Conservation (phyloP, 2,888 invertebrate species). For the Tromatobia lineatoria region DNA sequence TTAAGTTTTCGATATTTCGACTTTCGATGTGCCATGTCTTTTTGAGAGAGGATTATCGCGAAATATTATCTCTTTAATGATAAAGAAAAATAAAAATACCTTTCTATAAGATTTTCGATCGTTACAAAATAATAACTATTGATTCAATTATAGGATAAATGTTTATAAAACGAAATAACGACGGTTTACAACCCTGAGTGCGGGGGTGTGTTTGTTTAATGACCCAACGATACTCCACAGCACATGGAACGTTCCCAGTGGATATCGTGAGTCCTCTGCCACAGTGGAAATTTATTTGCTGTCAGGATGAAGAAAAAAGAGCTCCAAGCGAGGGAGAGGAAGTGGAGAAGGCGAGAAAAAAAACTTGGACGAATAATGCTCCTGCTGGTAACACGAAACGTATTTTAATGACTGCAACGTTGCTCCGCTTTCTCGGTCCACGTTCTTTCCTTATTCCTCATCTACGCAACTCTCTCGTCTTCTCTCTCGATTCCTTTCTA, state of each 20-base stretch:
- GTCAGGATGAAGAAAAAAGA: slow-evolving; percentile 57
- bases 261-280: slow-evolving; percentile 62
- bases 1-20: no score
- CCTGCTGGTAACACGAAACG: slow-evolving; percentile 80
- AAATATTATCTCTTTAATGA: no score
- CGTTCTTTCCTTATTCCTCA: slow-evolving; percentile 42
- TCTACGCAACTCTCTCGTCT: slow-evolving; percentile 40
- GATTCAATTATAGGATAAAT: no score
- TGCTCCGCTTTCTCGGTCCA: slow-evolving; percentile 60
- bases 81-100: no score
- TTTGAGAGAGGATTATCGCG: no score
- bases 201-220: slow-evolving; percentile 47
- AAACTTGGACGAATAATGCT: slow-evolving; percentile 57
- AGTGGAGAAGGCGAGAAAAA: slow-evolving; percentile 65
- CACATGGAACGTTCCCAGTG: slow-evolving; percentile 76
- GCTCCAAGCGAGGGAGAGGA: slow-evolving; percentile 12
- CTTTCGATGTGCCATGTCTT: no score
- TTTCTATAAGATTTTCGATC: no score
- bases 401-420: slow-evolving; percentile 80
- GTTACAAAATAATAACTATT: no score
- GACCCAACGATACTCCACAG: slow-evolving; percentile 53
- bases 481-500: slow-evolving; percentile 66
- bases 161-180: no score
- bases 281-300: slow-evolving; percentile 77
- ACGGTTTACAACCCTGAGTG: neutral